Evolutionary conservation across 2,888 invertebrate genomes (phyloP), one percentile per base, ranked within the genome.

Genomic region (Coleophora deauratella): DNA sequence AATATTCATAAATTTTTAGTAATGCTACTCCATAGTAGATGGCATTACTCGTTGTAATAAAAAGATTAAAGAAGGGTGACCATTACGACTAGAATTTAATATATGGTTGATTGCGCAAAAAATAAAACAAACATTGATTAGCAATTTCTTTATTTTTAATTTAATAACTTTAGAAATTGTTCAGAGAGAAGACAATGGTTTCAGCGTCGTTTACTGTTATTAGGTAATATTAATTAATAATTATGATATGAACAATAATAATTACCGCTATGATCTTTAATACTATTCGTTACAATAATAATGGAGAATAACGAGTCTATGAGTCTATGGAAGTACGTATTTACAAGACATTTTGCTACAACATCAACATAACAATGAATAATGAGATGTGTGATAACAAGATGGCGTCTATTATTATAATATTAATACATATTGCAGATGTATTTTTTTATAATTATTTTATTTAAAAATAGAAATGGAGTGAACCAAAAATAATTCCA

Each of bases 91-190:
- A 21, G 3, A 21, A 6, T 4, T 21, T 21, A 21, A 21, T 21
- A 4, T 21, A 4, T 4, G 21, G 3, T 4, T 3, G 21, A 6
- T 3, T 21, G 21, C 21, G 21, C 3, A 21, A 21, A 4, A 4
- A 75, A 66, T 68, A 43, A 81, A 78, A 79, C 69, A 59, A 67
- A 55, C 54, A 56, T 40, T 63, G 81, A 81, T 82, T 84, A 84
- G 81, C 82, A 85, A 82, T 84, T 84, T 85, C 79, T 84, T 86
- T 86, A 85, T 82, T 86, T 82, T 84, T 79, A 82, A 81, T 81
- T 86, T 82, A 86, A 86, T 86, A 86, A 90, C 90, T 91, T 91
- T 91, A 91, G 91, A 91, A 91, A 91, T 90, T 86, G 86, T 88
- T 91, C 88, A 86, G 88, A 91, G 90, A 90, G 90, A 90, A 90